phyloP scores from a whole-genome alignment of 2,113 vertebrate species.

The Chelonoidis abingdonii region DNA sequence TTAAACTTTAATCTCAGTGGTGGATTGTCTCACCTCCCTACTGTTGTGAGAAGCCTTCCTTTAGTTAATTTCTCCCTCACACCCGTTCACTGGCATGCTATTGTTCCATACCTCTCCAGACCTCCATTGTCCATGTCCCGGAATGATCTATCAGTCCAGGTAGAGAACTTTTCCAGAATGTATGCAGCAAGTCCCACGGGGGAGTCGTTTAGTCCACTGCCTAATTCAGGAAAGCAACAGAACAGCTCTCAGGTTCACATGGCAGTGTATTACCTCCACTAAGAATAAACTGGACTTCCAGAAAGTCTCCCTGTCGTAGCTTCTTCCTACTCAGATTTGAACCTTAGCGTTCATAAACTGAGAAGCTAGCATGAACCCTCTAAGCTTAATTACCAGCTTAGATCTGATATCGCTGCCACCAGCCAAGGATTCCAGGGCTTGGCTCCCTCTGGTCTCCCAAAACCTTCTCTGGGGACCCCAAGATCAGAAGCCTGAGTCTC shows the following conservation, averaged over 20 bases:
- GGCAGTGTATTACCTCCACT: not conserved
- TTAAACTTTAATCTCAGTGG: not conserved
- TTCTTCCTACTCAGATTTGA: no score
- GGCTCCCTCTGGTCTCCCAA: no score
- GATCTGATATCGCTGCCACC: no score
- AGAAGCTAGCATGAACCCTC: no score
- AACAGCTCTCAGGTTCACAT: not conserved
- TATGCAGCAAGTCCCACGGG: constrained; percentile 90
- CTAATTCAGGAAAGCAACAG: constrained; percentile 63
- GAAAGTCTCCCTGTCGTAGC: not conserved
- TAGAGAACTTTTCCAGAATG: constrained; percentile 90
- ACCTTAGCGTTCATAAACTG: no score
- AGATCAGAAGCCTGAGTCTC: no score
- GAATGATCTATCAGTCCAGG: constrained; percentile 84
- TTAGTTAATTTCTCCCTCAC: not conserved
- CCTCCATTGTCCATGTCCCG: constrained; percentile 82
- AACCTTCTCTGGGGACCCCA: no score
- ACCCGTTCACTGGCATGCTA: not conserved
- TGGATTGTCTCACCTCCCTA: not conserved
- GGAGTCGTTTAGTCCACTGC: constrained; percentile 87
- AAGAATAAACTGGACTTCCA: not conserved
- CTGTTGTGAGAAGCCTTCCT: not conserved
- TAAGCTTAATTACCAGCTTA: no score
- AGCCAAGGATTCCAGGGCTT: no score
- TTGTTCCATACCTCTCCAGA: constrained; percentile 83